Evolutionary conservation across 2,797 vertebrate genomes (phyloP).

Genomic region (Acipenser transmontanus): DNA sequence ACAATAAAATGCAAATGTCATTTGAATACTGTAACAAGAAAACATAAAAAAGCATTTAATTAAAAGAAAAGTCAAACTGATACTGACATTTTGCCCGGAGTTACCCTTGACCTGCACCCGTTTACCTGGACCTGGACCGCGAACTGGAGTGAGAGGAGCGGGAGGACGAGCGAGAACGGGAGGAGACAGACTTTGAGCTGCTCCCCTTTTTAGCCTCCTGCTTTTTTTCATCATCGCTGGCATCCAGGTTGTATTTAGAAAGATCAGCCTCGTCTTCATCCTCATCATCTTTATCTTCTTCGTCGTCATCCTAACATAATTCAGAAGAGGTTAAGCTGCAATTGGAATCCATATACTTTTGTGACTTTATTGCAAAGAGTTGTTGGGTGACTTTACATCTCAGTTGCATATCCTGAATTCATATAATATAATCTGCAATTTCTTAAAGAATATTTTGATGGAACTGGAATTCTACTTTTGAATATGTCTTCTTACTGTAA

Average conservation of each 20-base stretch:
- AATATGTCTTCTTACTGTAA: no score
- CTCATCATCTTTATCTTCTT: slow-evolving; percentile 43
- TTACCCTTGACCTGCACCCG: slow-evolving; percentile 99
- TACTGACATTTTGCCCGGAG: slow-evolving; percentile 99
- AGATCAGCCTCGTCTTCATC: slow-evolving; percentile 82
- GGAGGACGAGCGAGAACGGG: slow-evolving; percentile 78
- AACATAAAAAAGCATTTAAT: slow-evolving; percentile 40
- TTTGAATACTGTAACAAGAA: slow-evolving; percentile 8
- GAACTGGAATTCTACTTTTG: no score
- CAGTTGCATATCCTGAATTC: no score
- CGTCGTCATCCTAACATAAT: slow-evolving; percentile 68
- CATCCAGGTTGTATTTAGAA: slow-evolving; percentile 90
- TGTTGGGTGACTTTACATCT: no score
- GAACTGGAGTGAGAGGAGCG: slow-evolving; percentile 94
- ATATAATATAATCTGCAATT: no score
- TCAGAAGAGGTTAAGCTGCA: no score
- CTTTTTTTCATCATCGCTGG: slow-evolving; percentile 75
- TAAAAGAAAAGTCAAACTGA: slow-evolving; percentile 85
- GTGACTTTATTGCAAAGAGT: no score
- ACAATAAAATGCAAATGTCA: no score
- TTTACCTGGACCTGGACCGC: slow-evolving; percentile 99
- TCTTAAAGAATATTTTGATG: no score
- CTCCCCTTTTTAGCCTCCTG: slow-evolving; percentile 69
- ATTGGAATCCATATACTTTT: no score
- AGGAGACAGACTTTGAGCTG: slow-evolving; percentile 68